Conservation (phyloP, 2,797 vertebrate genomes). For the Buceros bicornis region DNA sequence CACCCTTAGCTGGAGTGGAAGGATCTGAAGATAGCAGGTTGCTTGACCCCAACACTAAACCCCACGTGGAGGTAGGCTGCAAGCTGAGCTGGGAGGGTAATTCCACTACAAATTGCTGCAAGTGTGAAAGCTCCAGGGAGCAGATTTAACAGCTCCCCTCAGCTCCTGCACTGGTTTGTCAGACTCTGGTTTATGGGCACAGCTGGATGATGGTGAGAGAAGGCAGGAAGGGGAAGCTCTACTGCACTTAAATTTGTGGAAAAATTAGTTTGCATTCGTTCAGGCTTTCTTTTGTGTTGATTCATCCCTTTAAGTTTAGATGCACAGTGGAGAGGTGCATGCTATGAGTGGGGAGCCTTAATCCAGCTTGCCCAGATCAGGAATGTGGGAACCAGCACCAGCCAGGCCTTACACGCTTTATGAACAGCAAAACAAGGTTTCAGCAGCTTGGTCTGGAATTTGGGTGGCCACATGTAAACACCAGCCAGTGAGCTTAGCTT, state of each 20-base stretch:
- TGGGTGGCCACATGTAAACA: slow-evolving; percentile 51
- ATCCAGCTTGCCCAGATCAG: background rate
- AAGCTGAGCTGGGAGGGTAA: slow-evolving; percentile 54
- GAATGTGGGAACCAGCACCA: background rate
- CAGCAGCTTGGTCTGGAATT: background rate
- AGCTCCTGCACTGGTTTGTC: background rate
- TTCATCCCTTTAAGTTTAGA: slow-evolving; percentile 64
- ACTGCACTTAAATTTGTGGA: background rate
- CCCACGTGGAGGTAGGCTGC: slow-evolving; percentile 12
- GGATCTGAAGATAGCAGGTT: background rate
- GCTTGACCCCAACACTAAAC: background rate
- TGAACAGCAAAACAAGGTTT: background rate
- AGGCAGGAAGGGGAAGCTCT: background rate
- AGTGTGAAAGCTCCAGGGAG: slow-evolving; percentile 68
- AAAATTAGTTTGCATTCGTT: slow-evolving; percentile 56
- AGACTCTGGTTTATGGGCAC: slow-evolving; percentile 47
- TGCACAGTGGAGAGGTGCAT: background rate
- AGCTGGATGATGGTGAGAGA: slow-evolving; percentile 39
- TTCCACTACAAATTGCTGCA: slow-evolving; percentile 75
- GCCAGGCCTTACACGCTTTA: background rate
- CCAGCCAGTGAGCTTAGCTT: background rate
- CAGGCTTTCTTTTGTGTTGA: slow-evolving; percentile 40
- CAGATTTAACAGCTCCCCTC: slow-evolving; percentile 35
- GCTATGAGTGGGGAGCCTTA: background rate
- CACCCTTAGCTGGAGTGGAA: background rate